A percentile compares a stretch with the other conserved stretches of the same genome.
Conservation (phyloP, 2,113 vertebrate genomes). For the Alethe diademata region DNA sequence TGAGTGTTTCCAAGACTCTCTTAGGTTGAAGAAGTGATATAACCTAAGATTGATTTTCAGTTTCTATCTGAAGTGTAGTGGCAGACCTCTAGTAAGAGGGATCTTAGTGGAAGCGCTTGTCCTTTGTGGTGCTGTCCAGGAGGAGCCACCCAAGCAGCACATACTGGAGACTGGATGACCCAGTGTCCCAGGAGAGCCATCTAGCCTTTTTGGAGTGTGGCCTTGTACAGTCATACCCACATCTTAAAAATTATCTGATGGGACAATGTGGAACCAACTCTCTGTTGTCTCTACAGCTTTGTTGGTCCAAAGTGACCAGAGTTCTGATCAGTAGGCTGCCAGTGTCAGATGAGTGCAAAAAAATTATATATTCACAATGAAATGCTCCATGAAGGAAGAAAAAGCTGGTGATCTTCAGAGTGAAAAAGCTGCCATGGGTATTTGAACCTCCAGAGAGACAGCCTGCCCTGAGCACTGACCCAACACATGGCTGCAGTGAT, state of each 20-base stretch:
- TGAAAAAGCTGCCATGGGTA: neutral
- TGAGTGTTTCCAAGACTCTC: neutral
- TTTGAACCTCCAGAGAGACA: neutral
- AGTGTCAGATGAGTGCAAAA: neutral
- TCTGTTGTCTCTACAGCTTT: neutral
- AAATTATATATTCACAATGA: accelerated
- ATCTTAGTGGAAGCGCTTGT: neutral
- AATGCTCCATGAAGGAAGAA: neutral
- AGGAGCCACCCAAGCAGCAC: neutral
- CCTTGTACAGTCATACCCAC: neutral
- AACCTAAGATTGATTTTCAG: neutral
- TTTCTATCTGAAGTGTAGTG: neutral
- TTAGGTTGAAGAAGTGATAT: neutral
- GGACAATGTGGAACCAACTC: neutral
- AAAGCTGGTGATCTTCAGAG: neutral
- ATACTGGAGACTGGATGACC: neutral
- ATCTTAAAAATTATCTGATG: neutral
- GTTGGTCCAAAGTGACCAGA: neutral
- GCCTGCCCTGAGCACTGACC: neutral
- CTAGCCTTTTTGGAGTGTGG: neutral
- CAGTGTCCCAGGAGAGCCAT: neutral
- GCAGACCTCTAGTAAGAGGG: neutral
- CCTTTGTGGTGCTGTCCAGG: neutral
- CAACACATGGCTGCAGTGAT: neutral
- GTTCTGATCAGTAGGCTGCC: neutral